Base-by-base conservation (phyloP, 2,113 vertebrate species). In the Calidris pygmaea region DNA sequence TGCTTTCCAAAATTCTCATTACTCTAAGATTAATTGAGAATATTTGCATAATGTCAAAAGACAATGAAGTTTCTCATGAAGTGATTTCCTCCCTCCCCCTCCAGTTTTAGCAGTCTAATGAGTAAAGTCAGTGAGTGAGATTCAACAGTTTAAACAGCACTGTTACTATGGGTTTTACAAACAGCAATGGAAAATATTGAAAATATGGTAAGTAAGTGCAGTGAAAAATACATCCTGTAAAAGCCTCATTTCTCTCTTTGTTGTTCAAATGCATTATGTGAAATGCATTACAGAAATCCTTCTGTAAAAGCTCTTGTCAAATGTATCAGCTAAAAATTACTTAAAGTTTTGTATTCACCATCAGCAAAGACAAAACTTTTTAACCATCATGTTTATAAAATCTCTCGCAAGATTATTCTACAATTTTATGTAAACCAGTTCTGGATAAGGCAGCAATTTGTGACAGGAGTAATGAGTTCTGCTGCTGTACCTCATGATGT, bases 1-100 rank as follows among this genome's bases (percentile, higher is more conserved):
- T 81, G 43, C 41, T 94, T 95, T 92, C 76, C 63, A 91, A 89
- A 88, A 59, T 79, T 89, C 60, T 72, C 73, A 95, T 96, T 95
- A 91, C 14, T 86, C 26, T 79, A 85, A 87, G 83, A 89, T 84
- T 95, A 90, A 93, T 65, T 91, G 84, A 89, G 66, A 92, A 53
- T 93, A 87, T 93, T 87, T 92, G 39, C 92, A 90, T 89, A 92
- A 76, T 66, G 23, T 5, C 79, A 85, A 91, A 85, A 87, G 70
- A 90, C 70, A 93, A 72, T 71, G 37, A 91, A 70, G 32, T 85
- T 85, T 84, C 48, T 75, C 14, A 52, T 50, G 35, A 84, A 50
- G 10, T 70, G 34, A 14, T 84, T 27, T 12, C 10, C 53, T 55
- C 53, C 5, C 9, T 13, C 21, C 10, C 2, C 3, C 5, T 45